These are phyloP conservation scores for Drosophila ercepeae DNA, from an alignment of 1,140 invertebrate species.

Conservation along the genomic window DNA sequence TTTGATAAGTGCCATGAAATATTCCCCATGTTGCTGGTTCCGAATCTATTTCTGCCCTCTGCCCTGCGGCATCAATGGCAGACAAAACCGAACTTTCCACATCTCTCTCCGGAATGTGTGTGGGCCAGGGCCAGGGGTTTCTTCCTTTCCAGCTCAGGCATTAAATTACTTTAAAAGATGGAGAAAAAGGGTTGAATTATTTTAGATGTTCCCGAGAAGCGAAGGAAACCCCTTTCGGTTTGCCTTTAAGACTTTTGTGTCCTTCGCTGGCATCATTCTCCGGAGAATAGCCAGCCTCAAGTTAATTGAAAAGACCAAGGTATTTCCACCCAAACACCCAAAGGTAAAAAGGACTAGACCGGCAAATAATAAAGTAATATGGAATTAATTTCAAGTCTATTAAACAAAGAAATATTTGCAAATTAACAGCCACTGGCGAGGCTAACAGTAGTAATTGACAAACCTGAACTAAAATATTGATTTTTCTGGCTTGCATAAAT, in stretches of 20 bases:
- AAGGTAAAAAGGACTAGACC: slow-evolving; percentile 28
- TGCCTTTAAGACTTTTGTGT: slow-evolving; percentile 59
- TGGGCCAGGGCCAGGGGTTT: slow-evolving; percentile 14
- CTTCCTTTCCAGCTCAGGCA: slow-evolving; percentile 38
- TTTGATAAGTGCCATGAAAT: slow-evolving; percentile 82
- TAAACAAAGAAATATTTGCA: slow-evolving; percentile 48
- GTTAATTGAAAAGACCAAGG: slow-evolving; percentile 64
- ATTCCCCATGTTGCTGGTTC: slow-evolving; percentile 51
- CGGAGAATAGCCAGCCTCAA: slow-evolving; percentile 34
- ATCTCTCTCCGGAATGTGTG: slow-evolving; percentile 47
- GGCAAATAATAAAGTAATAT: slow-evolving; percentile 56
- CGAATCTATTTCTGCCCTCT: slow-evolving; percentile 20
- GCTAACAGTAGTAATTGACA: slow-evolving; percentile 17
- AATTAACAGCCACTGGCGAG: slow-evolving; percentile 25
- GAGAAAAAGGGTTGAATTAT: slow-evolving; percentile 68
- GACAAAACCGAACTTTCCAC: slow-evolving; percentile 22
- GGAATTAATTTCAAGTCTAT: slow-evolving; percentile 59
- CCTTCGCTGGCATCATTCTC: slow-evolving; percentile 25
- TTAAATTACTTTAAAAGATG: slow-evolving; percentile 71
- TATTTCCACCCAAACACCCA: slow-evolving; percentile 39
- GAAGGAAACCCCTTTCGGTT: background rate
- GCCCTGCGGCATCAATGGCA: slow-evolving; percentile 48
- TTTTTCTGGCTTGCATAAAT: too few relatives aligned
- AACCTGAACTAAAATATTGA: too few relatives aligned
- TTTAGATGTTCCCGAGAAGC: slow-evolving; percentile 47